phyloP scores from a whole-genome alignment of 2,888 invertebrate genomes.

The Pomacea canaliculata region DNA sequence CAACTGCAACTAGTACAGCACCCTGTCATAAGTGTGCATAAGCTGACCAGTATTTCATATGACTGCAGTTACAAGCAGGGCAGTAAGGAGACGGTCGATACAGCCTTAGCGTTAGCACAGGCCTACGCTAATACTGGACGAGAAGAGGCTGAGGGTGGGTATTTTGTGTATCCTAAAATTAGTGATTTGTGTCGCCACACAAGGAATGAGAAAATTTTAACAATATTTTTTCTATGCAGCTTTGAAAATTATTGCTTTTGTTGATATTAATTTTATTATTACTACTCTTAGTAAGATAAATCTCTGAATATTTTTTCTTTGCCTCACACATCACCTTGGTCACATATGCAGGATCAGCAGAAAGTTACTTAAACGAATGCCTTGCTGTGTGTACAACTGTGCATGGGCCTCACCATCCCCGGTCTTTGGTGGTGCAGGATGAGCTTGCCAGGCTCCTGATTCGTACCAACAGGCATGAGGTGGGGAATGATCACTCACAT shows the following conservation, averaged over 20 bases:
- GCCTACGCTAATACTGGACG: constrained; percentile 64
- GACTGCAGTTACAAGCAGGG: constrained; percentile 59
- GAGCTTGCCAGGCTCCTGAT: constrained; percentile 65
- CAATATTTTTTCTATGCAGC: not conserved
- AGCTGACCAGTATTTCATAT: not conserved
- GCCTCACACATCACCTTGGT: too few species aligned
- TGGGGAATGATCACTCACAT: constrained; percentile 31
- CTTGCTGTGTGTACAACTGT: constrained; percentile 58
- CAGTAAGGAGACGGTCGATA: constrained; percentile 63
- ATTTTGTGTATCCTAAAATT: not conserved
- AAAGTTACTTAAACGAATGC: constrained; percentile 67
- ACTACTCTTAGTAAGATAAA: too few species aligned
- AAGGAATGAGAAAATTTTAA: not conserved
- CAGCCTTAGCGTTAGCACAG: constrained; percentile 61
- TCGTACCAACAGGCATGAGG: constrained; percentile 60
- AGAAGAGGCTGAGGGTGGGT: constrained; percentile 64
- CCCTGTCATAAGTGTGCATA: too few species aligned
- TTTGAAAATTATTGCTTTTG: not conserved
- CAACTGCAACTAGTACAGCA: too few species aligned
- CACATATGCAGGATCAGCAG: constrained; percentile 58
- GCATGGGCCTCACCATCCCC: constrained; percentile 63
- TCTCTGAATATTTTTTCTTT: too few species aligned
- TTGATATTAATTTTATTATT: not conserved
- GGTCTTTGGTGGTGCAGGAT: constrained; percentile 64
- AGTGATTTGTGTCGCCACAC: not conserved